These are phyloP conservation scores for Drosophila mimetica DNA, from an alignment of 2,888 invertebrate genomes.

Conservation along the genomic window DNA sequence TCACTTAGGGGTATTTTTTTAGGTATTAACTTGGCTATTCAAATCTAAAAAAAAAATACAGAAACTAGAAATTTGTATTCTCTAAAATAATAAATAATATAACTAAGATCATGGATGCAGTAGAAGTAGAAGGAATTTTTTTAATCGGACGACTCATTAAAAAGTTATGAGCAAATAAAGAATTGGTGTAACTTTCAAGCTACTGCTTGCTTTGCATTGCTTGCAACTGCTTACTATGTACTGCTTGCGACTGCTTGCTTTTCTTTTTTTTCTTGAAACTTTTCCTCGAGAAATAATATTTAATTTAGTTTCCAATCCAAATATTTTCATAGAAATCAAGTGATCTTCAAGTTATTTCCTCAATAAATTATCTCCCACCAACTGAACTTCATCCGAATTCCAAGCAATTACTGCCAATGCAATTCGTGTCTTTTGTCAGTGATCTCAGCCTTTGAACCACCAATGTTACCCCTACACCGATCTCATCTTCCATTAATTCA, in stretches of 20 bases:
- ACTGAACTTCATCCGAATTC: not conserved
- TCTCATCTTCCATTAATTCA: conserved; percentile 14
- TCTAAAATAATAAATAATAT: too few relatives aligned
- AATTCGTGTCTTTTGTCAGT: conserved; percentile 10
- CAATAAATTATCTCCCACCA: not conserved
- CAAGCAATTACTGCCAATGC: not conserved
- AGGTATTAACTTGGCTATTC: not conserved
- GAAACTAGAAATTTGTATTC: not conserved
- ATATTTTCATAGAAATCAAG: not conserved
- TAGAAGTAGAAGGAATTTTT: too few relatives aligned
- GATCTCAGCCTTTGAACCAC: not conserved
- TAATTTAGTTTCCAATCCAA: not conserved
- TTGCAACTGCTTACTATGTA: too few relatives aligned
- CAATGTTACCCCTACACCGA: not conserved
- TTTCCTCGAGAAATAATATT: too few relatives aligned
- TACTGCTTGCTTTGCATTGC: too few relatives aligned
- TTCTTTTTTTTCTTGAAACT: too few relatives aligned
- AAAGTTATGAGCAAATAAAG: too few relatives aligned
- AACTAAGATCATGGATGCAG: too few relatives aligned
- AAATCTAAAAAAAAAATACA: not conserved
- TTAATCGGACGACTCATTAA: too few relatives aligned
- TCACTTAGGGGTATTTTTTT: not conserved
- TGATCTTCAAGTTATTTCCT: not conserved
- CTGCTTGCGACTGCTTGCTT: too few relatives aligned
- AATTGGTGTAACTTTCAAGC: too few relatives aligned